Evolutionary conservation across 2,797 vertebrate species (phyloP).

Genomic region (Acridotheres tristis): DNA sequence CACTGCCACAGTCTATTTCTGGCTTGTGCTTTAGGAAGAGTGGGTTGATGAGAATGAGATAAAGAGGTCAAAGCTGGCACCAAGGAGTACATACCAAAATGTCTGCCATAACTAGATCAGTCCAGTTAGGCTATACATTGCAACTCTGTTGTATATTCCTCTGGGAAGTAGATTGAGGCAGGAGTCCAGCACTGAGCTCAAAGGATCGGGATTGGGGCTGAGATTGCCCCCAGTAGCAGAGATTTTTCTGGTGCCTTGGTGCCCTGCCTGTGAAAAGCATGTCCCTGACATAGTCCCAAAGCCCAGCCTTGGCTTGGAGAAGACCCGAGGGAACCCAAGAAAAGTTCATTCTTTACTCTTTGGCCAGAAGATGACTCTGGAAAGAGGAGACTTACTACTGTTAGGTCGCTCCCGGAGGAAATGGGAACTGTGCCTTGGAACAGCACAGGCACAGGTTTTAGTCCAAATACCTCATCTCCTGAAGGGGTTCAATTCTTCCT

Average conservation of each 20-base stretch:
- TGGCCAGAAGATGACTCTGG: not conserved
- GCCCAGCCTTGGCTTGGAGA: not conserved
- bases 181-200: not conserved
- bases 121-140: not conserved
- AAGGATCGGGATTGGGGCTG: not conserved
- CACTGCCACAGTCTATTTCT: slow-evolving; percentile 41
- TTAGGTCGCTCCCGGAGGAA: not conserved
- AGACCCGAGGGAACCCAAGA: not conserved
- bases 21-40: not conserved
- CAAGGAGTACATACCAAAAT: not conserved
- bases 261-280: not conserved
- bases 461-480: not conserved
- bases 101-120: not conserved
- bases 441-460: not conserved
- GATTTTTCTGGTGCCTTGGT: not conserved
- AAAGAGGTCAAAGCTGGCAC: slow-evolving; percentile 26
- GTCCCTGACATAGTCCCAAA: not conserved
- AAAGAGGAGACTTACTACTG: not conserved
- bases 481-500: not conserved
- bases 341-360: not conserved
- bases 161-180: not conserved
- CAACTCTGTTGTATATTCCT: not conserved
- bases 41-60: not conserved
- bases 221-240: not conserved
- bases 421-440: not conserved